These are phyloP conservation scores for Imbricaverruca yamaguchii DNA, from an alignment of 2,888 invertebrate genomes.

Conservation along the genomic window DNA sequence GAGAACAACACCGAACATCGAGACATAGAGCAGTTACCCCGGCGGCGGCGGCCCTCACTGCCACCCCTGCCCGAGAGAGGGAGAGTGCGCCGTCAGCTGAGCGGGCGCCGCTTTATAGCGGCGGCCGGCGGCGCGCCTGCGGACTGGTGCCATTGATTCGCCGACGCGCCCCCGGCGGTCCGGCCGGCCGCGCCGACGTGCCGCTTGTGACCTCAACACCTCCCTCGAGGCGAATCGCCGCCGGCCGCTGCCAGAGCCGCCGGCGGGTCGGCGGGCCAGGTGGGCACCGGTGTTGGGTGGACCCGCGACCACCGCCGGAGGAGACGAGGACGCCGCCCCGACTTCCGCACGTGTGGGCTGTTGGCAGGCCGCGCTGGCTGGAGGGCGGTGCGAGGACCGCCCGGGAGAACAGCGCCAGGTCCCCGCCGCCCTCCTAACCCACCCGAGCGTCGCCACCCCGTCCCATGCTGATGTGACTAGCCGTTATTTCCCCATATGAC, in stretches of 20 bases:
- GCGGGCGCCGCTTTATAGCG: not conserved
- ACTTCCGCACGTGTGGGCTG: no score
- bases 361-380: no score
- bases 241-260: not conserved
- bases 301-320: no score
- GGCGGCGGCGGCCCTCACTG: not conserved
- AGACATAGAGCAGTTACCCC: slow-evolving; percentile 14
- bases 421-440: no score
- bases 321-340: no score
- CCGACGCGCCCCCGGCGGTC: no score
- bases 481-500: no score
- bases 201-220: not conserved
- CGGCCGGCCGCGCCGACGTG: no score
- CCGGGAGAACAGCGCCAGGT: no score
- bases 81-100: not conserved
- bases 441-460: no score
- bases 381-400: no score
- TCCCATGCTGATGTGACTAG: no score
- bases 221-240: not conserved
- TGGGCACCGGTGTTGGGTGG: not conserved
- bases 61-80: not conserved
- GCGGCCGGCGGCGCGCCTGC: not conserved
- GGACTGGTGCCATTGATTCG: not conserved
- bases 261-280: not conserved
- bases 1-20: slow-evolving; percentile 12